Base-by-base conservation (phyloP, 2,888 invertebrate genomes). In the Euplagia quadripunctaria region DNA sequence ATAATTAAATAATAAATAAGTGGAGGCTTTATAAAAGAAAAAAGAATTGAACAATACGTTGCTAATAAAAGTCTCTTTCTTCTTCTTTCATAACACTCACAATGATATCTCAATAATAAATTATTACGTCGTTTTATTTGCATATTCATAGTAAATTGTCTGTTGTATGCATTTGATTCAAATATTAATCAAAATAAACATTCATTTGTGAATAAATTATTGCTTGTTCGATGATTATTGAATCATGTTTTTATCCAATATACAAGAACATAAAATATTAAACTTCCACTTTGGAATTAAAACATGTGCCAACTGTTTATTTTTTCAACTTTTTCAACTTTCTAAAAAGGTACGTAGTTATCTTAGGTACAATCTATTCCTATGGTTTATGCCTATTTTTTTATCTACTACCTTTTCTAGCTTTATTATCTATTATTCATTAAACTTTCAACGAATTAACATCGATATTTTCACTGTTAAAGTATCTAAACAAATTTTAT, bases 61-160 rank as follows among this genome's bases (percentile, higher is more conserved):
- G 31, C 31, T 2, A 31, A 31, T 2, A 31, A 31, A 31, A 31
- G 31, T n/a, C n/a, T n/a, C n/a, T n/a, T n/a, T n/a, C n/a, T n/a
- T n/a, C n/a, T n/a, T n/a, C n/a, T n/a, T n/a, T n/a, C n/a, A n/a
- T n/a, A n/a, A n/a, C n/a, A n/a, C 20, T 66, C 17, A 51, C 20
- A 20, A 16, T 12, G 20, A 6, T 12, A 31, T 41, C 16, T 41
- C 9, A 11, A 66, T 14, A 68, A 42, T 52, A 72, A 17, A 71
- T 71, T 31, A 31, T 31, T 31, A 31, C 1, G 64, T 72, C 67
- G 77, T 81, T 73, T 68, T 79, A 81, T 81, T 82, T 81, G 79
- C 79, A 78, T 81, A 78, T 77, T 76, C 73, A 76, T 72, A 64
- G 68, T 43, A 49, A 68, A 76, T 73, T 65, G 74, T 43, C 72